phyloP scores from a whole-genome alignment of 2,797 vertebrate species.

The Falco berigora region DNA sequence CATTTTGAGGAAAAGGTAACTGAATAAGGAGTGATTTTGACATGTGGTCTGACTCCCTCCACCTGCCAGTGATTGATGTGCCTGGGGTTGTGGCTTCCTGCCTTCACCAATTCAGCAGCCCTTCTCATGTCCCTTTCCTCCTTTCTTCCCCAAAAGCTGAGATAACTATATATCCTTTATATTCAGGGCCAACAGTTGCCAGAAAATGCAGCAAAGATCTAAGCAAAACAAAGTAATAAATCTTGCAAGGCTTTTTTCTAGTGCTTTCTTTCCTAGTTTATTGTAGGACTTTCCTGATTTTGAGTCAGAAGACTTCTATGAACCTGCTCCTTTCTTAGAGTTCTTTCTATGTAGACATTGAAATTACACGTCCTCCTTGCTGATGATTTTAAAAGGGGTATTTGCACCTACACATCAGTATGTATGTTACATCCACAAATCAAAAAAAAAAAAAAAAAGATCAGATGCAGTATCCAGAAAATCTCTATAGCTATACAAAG shows the following conservation, averaged over 20 bases:
- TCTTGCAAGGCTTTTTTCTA: fast-evolving
- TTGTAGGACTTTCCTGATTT: background rate
- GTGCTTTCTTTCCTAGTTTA: background rate
- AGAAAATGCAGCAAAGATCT: background rate
- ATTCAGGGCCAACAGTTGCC: background rate
- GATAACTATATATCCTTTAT: background rate
- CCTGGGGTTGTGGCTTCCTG: background rate
- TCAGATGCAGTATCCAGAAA: background rate
- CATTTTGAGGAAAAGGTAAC: background rate
- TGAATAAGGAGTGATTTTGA: background rate
- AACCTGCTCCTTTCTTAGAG: background rate
- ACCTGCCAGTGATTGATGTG: background rate
- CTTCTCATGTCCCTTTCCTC: background rate
- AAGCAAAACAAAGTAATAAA: background rate
- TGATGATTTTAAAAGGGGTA: background rate
- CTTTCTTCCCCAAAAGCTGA: background rate
- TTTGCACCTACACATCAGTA: background rate
- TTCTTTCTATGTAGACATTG: background rate
- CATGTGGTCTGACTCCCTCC: background rate
- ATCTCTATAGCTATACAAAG: background rate
- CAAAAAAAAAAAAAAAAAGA: background rate
- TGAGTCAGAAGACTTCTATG: background rate
- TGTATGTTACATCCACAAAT: background rate
- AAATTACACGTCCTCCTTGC: background rate
- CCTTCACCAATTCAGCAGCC: fast-evolving